Percentiles rank a stretch among this genome's conserved stretches.
Evolutionary conservation across 2,888 invertebrate species (phyloP).

Genomic region (Lithophane ornitopus): DNA sequence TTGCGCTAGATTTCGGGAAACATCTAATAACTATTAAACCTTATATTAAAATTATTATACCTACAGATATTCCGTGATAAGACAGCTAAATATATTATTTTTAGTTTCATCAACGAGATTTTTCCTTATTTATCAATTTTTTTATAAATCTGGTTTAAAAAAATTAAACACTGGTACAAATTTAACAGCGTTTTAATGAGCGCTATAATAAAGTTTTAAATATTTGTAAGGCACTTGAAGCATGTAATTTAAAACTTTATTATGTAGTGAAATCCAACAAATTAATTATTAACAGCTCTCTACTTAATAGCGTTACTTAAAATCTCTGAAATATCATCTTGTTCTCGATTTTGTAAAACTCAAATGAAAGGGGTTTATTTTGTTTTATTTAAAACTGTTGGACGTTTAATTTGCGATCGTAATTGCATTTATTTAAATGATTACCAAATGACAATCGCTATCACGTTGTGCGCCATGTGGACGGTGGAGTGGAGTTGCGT

Average conservation of each 20-base stretch:
- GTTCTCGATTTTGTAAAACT: constrained; percentile 63
- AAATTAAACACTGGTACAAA: constrained; percentile 63
- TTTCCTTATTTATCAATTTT: constrained; percentile 41
- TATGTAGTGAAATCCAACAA: constrained; percentile 76
- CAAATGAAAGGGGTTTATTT: constrained; percentile 64
- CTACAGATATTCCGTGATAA: constrained; percentile 45
- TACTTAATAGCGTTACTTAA: constrained; percentile 65
- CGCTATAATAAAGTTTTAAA: constrained; percentile 75
- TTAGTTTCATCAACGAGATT: constrained; percentile 28
- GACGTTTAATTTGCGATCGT: constrained; percentile 76
- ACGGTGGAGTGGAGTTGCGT: constrained; percentile 36
- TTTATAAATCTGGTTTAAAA: constrained; percentile 15
- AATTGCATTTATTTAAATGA: constrained; percentile 79
- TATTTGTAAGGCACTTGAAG: constrained; percentile 69
- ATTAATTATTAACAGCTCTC: constrained; percentile 71
- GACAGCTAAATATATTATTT: constrained; percentile 35
- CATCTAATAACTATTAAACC: constrained; percentile 34
- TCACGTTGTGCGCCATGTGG: constrained; percentile 36
- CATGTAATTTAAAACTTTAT: constrained; percentile 76
- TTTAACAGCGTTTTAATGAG: constrained; percentile 80
- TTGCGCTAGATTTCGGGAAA: constrained; percentile 37
- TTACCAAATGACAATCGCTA: constrained; percentile 63
- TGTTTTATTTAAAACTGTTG: constrained; percentile 69
- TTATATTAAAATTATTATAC: constrained; percentile 43
- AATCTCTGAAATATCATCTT: constrained; percentile 66